Percentiles rank a stretch among this genome's conserved stretches.
Evolutionary conservation across 2,113 vertebrate species (phyloP).

Genomic region (Myotis brandtii): DNA sequence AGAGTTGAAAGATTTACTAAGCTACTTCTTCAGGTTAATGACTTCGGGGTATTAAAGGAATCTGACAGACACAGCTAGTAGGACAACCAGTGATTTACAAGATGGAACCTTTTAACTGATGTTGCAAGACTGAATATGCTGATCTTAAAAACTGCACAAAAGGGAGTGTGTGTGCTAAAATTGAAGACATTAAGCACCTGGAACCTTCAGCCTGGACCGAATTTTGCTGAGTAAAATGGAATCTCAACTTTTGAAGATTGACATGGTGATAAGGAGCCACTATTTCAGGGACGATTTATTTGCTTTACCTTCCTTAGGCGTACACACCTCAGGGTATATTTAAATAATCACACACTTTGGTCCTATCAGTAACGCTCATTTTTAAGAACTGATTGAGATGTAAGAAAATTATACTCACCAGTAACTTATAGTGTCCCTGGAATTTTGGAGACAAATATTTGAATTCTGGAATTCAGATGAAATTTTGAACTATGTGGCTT

Average conservation of each 20-base stretch:
- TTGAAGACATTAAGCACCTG: neutral
- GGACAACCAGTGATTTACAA: neutral
- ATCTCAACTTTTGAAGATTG: neutral
- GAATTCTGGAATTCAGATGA: conserved; percentile 5
- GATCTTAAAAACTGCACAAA: neutral
- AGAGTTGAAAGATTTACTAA: neutral
- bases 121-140: neutral
- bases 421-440: neutral
- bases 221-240: conserved; percentile 19
- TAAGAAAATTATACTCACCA: neutral
- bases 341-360: neutral
- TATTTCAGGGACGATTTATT: neutral
- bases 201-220: neutral
- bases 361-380: neutral
- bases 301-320: neutral
- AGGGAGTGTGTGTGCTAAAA: neutral
- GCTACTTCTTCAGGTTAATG: neutral
- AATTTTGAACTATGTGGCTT: neutral
- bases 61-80: neutral
- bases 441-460: conserved; percentile 40
- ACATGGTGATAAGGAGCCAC: neutral
- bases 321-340: neutral
- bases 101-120: neutral
- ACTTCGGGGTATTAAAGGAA: neutral
- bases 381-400: neutral